A percentile compares a stretch with the other conserved stretches of the same genome.
phyloP scores from a whole-genome alignment of 2,113 vertebrate genomes.

The Arizona elegans region DNA sequence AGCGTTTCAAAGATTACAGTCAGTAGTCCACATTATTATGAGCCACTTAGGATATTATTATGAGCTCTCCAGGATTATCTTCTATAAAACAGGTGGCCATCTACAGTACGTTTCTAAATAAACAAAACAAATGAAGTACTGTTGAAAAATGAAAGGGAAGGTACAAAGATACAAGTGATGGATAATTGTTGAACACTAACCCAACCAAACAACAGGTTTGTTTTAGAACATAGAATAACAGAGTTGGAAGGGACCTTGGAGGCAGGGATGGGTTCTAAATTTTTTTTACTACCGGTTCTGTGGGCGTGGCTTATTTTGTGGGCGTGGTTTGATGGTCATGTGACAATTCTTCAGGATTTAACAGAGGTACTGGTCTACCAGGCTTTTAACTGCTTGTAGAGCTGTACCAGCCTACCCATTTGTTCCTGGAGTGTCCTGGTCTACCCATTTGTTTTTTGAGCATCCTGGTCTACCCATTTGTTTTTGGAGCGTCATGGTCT shows the following conservation, averaged over 20 bases:
- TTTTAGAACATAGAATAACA: not conserved
- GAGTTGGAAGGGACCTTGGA: not conserved
- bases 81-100: not conserved
- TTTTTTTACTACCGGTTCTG: too few relatives aligned
- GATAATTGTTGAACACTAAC: constrained; percentile 29
- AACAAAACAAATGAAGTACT: not conserved
- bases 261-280: too few relatives aligned
- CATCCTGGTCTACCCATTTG: too few relatives aligned
- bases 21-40: constrained; percentile 44
- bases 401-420: too few relatives aligned
- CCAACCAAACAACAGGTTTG: not conserved
- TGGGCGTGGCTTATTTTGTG: too few relatives aligned
- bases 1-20: constrained; percentile 44
- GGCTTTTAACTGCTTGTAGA: too few relatives aligned
- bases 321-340: too few relatives aligned
- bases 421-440: too few relatives aligned
- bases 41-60: not conserved
- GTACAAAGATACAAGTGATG: not conserved
- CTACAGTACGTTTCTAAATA: not conserved
- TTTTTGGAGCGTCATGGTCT: too few relatives aligned
- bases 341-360: too few relatives aligned
- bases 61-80: not conserved
- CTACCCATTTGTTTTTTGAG: too few relatives aligned
- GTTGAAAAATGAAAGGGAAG: not conserved
- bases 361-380: too few relatives aligned